Conservation (phyloP, 2,888 invertebrate species). For the Bugulina stolonifera region DNA sequence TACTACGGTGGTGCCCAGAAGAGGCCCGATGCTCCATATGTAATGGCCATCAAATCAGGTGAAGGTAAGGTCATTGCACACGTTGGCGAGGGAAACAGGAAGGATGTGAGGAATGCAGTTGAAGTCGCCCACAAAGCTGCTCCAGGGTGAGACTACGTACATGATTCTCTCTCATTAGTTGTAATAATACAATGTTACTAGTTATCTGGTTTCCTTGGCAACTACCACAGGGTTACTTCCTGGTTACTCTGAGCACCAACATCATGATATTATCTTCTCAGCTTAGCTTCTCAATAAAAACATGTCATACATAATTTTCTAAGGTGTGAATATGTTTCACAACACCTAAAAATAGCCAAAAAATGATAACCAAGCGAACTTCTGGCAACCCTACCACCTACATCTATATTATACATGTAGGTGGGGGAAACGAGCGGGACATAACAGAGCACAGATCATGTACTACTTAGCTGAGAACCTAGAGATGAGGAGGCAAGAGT, state of each 20-base stretch:
- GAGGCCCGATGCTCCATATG: conserved; percentile 53
- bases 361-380: too few species aligned
- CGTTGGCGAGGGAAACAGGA: conserved; percentile 51
- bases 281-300: too few species aligned
- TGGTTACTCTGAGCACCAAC: too few species aligned
- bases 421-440: conserved; percentile 52
- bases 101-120: conserved; percentile 56
- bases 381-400: too few species aligned
- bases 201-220: too few species aligned
- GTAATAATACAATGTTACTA: too few species aligned
- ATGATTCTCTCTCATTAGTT: neutral
- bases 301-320: too few species aligned
- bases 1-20: conserved; percentile 56
- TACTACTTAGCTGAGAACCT: conserved; percentile 55
- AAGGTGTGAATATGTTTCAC: too few species aligned
- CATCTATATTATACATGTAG: too few species aligned
- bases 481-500: conserved; percentile 45
- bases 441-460: conserved; percentile 54
- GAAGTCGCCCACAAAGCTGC: conserved; percentile 56
- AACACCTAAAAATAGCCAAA: too few species aligned
- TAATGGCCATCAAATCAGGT: conserved; percentile 42
- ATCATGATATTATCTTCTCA: too few species aligned
- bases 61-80: conserved; percentile 46
- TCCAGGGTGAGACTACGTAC: conserved; percentile 44
- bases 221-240: too few species aligned